phyloP scores from a whole-genome alignment of 1,140 invertebrate genomes.

The Pseudomyrmex gracilis region DNA sequence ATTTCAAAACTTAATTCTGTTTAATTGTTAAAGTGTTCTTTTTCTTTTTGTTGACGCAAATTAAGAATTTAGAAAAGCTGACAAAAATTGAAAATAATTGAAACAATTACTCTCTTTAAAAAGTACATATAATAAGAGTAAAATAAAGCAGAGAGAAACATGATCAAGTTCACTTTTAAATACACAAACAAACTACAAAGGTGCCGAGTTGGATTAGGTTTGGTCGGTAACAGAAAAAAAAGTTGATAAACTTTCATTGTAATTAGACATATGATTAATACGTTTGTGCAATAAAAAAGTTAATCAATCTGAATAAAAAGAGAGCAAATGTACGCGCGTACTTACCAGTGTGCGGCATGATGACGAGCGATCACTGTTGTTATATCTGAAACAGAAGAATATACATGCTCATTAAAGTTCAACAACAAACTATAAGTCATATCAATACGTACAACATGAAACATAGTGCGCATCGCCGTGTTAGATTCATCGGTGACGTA shows the following conservation, averaged over 20 bases:
- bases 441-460: neutral
- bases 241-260: no score
- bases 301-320: no score
- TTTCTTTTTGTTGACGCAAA: neutral
- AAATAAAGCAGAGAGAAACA: no score
- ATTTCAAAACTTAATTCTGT: neutral
- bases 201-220: no score
- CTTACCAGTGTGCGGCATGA: constrained; percentile 83
- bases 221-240: no score
- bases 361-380: constrained; percentile 51
- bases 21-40: neutral
- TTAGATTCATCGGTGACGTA: no score
- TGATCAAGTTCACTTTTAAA: no score
- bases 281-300: no score
- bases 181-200: no score
- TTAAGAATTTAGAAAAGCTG: neutral
- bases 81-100: neutral
- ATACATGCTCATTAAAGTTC: constrained; percentile 9
- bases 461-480: constrained; percentile 46
- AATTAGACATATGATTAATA: no score
- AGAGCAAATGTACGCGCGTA: neutral
- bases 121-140: no score
- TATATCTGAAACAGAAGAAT: constrained; percentile 70
- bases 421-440: constrained; percentile 11
- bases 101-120: neutral